Percentiles rank a stretch among this genome's conserved stretches.
These are phyloP conservation scores for Apodemus sylvaticus DNA, from an alignment of 2,113 vertebrate genomes.

Conservation along the genomic window DNA sequence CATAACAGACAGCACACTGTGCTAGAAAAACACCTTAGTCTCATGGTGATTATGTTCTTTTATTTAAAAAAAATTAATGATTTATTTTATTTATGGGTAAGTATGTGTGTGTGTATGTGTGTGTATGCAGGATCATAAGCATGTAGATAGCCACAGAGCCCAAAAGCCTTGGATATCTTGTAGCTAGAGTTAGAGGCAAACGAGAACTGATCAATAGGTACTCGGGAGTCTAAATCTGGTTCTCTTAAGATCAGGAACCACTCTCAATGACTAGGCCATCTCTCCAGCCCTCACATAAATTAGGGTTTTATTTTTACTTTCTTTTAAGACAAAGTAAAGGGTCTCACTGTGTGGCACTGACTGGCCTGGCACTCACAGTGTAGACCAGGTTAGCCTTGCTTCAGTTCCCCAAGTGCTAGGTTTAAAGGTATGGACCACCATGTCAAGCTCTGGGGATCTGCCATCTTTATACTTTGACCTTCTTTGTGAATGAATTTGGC, in stretches of 20 bases:
- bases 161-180: too few species aligned
- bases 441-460: too few species aligned
- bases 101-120: background rate
- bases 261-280: background rate
- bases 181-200: too few species aligned
- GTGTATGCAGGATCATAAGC: background rate
- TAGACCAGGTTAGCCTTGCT: background rate
- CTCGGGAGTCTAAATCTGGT: background rate
- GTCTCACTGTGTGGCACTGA: background rate
- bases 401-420: background rate
- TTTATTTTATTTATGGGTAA: background rate
- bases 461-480: background rate
- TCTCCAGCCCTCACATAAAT: background rate
- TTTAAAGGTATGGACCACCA: background rate
- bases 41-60: background rate
- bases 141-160: background rate
- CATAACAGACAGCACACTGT: background rate
- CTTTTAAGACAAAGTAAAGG: background rate
- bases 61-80: background rate
- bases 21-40: background rate
- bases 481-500: background rate
- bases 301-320: background rate
- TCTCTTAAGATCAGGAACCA: background rate
- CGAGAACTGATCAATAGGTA: background rate
- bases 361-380: background rate